These are phyloP conservation scores for Graphium colonna DNA, from an alignment of 2,888 invertebrate genomes.

Conservation along the genomic window DNA sequence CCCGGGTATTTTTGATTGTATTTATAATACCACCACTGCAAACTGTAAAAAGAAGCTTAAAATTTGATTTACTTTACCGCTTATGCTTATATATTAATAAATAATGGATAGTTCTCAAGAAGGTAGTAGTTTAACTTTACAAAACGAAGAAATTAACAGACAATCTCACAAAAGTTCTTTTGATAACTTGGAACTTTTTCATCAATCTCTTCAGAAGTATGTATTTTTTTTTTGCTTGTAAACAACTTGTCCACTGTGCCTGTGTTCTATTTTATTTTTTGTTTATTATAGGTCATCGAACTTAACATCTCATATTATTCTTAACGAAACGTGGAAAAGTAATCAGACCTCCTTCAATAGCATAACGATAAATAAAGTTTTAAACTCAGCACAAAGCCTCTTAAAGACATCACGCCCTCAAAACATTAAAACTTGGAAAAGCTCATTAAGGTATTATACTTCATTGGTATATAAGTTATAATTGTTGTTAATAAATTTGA, in stretches of 20 bases:
- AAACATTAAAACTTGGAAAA: constrained; percentile 49
- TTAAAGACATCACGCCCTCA: constrained; percentile 38
- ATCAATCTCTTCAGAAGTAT: constrained; percentile 12
- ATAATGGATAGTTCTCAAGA: constrained; percentile 7
- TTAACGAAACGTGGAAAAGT: constrained; percentile 45
- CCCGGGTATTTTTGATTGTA: too few species aligned
- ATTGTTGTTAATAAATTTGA: too few species aligned
- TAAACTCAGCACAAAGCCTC: constrained; percentile 38
- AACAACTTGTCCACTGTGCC: neutral
- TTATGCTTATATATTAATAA: too few species aligned
- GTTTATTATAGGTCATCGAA: constrained; percentile 50
- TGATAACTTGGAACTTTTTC: constrained; percentile 1
- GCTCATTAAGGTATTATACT: constrained; percentile 43
- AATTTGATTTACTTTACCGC: too few species aligned
- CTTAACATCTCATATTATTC: constrained; percentile 42
- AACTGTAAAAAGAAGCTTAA: too few species aligned
- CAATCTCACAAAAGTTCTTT: neutral
- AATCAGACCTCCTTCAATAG: constrained; percentile 38
- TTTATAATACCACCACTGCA: too few species aligned
- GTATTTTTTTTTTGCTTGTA: constrained; percentile 15
- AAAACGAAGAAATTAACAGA: neutral
- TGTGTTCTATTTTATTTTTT: neutral
- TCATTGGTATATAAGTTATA: too few species aligned
- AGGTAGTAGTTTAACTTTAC: neutral
- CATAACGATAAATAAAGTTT: constrained; percentile 36